Conservation (phyloP, 2,797 vertebrate species). For the Lepilemur septentrionalis region DNA sequence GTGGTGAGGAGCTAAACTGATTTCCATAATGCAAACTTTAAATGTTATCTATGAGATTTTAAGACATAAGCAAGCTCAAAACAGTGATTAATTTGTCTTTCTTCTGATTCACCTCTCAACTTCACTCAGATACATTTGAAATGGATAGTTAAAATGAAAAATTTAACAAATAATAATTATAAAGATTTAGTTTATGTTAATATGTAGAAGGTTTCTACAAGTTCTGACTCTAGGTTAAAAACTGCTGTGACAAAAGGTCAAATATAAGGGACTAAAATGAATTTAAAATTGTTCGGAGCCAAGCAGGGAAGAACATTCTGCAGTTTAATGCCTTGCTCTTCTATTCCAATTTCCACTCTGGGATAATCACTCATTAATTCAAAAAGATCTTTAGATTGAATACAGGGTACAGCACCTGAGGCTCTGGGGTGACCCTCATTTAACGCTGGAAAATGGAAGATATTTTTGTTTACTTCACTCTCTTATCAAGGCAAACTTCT, state of each 20-base stretch:
- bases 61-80: neutral
- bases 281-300: neutral
- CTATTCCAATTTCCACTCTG: neutral
- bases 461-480: neutral
- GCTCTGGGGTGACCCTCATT: neutral
- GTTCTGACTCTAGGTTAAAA: neutral
- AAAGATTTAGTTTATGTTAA: neutral
- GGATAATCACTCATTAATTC: neutral
- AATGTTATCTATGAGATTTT: neutral
- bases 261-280: neutral
- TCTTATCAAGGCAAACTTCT: neutral
- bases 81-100: neutral
- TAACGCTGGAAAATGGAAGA: neutral
- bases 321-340: neutral
- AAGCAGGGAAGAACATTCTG: neutral
- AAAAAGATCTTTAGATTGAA: neutral
- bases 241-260: neutral
- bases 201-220: neutral
- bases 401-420: neutral
- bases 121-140: neutral
- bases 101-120: neutral
- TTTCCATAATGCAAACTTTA: neutral
- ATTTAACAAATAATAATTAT: neutral
- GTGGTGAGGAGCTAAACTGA: conserved; percentile 40
- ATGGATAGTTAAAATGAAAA: neutral